phyloP scores from a whole-genome alignment of 2,888 invertebrate genomes.

The Drosophila colorata region DNA sequence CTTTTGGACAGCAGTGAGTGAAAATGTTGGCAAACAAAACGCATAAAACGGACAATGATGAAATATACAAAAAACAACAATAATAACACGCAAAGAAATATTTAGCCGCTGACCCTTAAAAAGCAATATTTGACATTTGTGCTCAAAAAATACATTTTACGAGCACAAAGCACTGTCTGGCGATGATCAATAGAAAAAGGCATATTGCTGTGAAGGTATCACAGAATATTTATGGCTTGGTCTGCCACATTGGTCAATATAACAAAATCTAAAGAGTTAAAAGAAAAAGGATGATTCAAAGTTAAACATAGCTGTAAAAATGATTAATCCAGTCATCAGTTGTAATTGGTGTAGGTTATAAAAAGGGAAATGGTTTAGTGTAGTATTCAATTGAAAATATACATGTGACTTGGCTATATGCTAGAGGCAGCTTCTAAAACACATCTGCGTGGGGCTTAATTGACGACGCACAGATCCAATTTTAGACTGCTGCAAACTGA shows the following conservation, averaged over 20 bases:
- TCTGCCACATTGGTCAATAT: not conserved
- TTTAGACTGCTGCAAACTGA: conserved; percentile 57
- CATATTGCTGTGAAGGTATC: conserved; percentile 4
- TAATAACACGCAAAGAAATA: conserved; percentile 32
- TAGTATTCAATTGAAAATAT: conserved; percentile 38
- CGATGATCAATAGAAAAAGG: conserved; percentile 5
- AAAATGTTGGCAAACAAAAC: conserved; percentile 29
- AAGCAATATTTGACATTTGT: conserved; percentile 81
- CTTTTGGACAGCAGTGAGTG: conserved; percentile 33
- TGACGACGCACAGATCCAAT: conserved; percentile 60
- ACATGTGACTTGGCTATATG: conserved; percentile 11
- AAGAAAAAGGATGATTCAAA: not conserved
- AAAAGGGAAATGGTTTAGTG: conserved; percentile 11
- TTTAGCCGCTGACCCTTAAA: conserved; percentile 76
- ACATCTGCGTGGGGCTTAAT: conserved; percentile 55
- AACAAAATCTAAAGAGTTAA: not conserved
- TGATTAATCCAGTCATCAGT: too few species aligned
- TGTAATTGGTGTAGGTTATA: not conserved
- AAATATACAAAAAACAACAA: conserved; percentile 33
- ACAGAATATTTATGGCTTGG: conserved; percentile 3
- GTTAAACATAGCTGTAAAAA: not conserved
- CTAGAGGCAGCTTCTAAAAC: conserved; percentile 15
- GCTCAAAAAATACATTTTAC: conserved; percentile 72
- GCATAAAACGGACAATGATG: conserved; percentile 22
- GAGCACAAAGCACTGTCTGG: conserved; percentile 19